Conservation (phyloP, 1,140 invertebrate genomes). For the Paracyclopina nana region DNA sequence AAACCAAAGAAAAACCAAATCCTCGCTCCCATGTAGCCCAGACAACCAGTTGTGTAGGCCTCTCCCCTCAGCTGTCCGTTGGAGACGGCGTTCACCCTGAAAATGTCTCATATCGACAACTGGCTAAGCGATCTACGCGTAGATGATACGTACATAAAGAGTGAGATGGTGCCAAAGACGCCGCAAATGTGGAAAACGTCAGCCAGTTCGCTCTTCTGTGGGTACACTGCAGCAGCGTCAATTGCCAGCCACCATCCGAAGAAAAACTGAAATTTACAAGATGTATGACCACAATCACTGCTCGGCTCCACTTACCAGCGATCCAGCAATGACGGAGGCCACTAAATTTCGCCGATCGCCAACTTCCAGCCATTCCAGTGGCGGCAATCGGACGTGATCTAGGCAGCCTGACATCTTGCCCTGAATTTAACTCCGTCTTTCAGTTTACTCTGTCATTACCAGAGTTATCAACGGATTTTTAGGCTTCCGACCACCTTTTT, state of each 20-base stretch:
- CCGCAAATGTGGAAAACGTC: slow-evolving; percentile 80
- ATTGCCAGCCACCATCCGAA: slow-evolving; percentile 95
- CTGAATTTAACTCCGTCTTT: too few relatives aligned
- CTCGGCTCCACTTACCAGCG: slow-evolving; percentile 40
- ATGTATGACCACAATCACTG: slow-evolving; percentile 15
- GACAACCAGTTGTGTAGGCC: slow-evolving; percentile 59
- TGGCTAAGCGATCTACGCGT: background rate
- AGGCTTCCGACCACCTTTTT: too few relatives aligned
- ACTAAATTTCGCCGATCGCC: slow-evolving; percentile 58
- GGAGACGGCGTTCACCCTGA: slow-evolving; percentile 80
- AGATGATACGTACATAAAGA: slow-evolving; percentile 56
- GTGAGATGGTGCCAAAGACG: slow-evolving; percentile 72
- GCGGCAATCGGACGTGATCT: background rate
- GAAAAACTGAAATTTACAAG: slow-evolving; percentile 53
- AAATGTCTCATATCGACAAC: background rate
- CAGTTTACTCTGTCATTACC: too few relatives aligned
- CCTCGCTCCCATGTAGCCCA: slow-evolving; percentile 66
- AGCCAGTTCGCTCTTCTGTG: slow-evolving; percentile 37
- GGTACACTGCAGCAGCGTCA: slow-evolving; percentile 65
- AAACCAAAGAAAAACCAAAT: slow-evolving; percentile 94
- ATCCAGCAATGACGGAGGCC: slow-evolving; percentile 56
- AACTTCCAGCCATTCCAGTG: slow-evolving; percentile 28
- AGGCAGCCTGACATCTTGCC: slow-evolving; percentile 1
- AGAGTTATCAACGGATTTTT: too few relatives aligned
- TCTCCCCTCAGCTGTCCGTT: slow-evolving; percentile 81